Percentiles rank a stretch among this genome's conserved stretches.
Conservation (phyloP, 2,113 vertebrate species). For the Peromyscus californicus region DNA sequence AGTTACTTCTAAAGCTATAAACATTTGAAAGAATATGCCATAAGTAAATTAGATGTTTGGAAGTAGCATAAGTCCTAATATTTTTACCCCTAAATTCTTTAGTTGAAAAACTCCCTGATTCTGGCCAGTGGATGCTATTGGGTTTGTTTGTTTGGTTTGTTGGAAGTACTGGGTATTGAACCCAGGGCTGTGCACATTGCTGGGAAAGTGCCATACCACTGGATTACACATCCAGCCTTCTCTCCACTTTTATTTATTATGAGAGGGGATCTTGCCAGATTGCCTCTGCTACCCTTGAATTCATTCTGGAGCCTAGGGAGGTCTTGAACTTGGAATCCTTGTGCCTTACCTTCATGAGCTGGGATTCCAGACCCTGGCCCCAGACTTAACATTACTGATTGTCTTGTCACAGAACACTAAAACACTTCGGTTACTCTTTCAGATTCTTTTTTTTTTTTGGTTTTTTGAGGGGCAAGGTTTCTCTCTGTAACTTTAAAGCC, state of each 20-base stretch:
- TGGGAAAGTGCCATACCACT: too few species aligned
- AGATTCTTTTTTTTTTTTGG: too few species aligned
- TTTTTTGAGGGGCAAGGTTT: too few species aligned
- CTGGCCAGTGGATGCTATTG: neutral
- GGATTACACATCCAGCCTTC: neutral
- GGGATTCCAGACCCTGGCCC: neutral
- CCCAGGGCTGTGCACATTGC: too few species aligned
- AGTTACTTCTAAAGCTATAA: neutral
- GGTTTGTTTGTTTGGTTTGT: neutral
- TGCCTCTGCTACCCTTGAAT: neutral
- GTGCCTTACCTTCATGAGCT: neutral
- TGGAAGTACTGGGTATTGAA: neutral
- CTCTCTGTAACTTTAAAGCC: too few species aligned
- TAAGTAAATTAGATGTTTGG: neutral
- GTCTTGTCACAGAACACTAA: neutral
- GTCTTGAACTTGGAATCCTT: too few species aligned
- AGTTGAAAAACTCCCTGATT: neutral
- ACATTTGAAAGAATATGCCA: neutral
- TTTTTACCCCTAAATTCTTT: neutral
- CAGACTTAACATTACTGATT: neutral
- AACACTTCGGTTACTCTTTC: neutral
- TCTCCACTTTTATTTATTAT: neutral
- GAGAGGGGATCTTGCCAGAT: neutral
- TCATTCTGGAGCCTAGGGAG: neutral
- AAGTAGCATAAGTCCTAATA: neutral